Conservation (phyloP, 1,140 invertebrate species). For the Colletes gigas region DNA sequence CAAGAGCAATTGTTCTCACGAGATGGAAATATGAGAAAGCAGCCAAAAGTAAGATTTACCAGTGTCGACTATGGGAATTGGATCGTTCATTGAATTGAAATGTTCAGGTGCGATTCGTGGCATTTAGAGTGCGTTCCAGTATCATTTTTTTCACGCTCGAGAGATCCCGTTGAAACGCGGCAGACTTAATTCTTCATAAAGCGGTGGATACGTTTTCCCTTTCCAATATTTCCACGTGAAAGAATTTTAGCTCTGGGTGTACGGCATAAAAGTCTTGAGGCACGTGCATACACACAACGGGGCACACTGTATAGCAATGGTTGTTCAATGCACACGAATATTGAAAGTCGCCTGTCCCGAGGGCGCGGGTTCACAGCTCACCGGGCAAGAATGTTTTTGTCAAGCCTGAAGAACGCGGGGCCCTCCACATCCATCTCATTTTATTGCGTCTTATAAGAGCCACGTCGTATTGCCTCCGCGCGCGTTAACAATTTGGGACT, state of each 20-base stretch:
- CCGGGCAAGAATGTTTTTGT: constrained; percentile 70
- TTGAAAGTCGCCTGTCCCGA: constrained; percentile 23
- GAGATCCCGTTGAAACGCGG: constrained; percentile 23
- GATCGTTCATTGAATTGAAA: background rate
- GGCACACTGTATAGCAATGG: constrained; percentile 23
- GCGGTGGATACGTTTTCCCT: constrained; percentile 32
- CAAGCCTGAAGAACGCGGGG: constrained; percentile 24
- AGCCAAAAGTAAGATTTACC: no score
- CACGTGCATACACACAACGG: background rate
- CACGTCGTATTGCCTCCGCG: background rate
- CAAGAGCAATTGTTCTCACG: no score
- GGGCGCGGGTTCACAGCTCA: constrained; percentile 59
- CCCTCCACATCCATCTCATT: constrained; percentile 53
- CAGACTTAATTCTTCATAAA: constrained; percentile 37
- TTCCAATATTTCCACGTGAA: constrained; percentile 51
- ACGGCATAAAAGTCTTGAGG: constrained; percentile 31
- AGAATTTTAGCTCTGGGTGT: constrained; percentile 43
- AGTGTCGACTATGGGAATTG: no score
- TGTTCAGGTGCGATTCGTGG: background rate
- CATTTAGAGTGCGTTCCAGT: constrained; percentile 3
- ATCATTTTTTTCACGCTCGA: constrained; percentile 32
- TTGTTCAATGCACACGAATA: constrained; percentile 40
- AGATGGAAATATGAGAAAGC: no score
- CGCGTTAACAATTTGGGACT: background rate
- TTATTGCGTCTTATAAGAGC: constrained; percentile 16